phyloP scores from a whole-genome alignment of 2,113 vertebrate genomes.

The Xiphorhynchus elegans region DNA sequence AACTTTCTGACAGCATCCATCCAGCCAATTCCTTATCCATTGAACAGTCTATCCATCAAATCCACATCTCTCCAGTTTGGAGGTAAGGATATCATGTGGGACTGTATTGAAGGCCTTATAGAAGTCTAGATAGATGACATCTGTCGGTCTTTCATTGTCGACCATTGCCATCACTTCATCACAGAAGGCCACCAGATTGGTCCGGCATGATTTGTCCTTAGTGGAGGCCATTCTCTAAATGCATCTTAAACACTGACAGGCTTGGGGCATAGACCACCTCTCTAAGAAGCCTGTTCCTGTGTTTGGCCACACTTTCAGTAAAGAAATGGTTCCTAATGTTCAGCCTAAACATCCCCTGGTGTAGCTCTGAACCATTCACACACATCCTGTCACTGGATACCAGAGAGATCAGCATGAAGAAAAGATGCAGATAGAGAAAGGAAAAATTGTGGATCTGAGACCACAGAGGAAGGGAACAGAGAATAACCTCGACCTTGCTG shows the following conservation, averaged over 20 bases:
- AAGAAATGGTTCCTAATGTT: not conserved
- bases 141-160: not conserved
- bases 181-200: not conserved
- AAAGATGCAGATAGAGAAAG: not conserved
- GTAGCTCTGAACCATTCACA: not conserved
- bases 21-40: not conserved
- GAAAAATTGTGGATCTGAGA: not conserved
- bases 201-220: not conserved
- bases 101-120: not conserved
- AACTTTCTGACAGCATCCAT: not conserved
- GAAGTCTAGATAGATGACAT: not conserved
- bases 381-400: fast-evolving
- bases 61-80: not conserved
- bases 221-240: not conserved
- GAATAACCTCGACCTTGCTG: not conserved
- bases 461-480: not conserved
- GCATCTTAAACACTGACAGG: not conserved
- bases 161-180: not conserved
- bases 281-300: not conserved
- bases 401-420: not conserved
- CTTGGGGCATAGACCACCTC: not conserved
- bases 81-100: not conserved
- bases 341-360: not conserved
- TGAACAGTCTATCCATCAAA: not conserved
- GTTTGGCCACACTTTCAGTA: not conserved